Conservation (phyloP, 2,888 invertebrate species). For the Aspidiotus rigidus region DNA sequence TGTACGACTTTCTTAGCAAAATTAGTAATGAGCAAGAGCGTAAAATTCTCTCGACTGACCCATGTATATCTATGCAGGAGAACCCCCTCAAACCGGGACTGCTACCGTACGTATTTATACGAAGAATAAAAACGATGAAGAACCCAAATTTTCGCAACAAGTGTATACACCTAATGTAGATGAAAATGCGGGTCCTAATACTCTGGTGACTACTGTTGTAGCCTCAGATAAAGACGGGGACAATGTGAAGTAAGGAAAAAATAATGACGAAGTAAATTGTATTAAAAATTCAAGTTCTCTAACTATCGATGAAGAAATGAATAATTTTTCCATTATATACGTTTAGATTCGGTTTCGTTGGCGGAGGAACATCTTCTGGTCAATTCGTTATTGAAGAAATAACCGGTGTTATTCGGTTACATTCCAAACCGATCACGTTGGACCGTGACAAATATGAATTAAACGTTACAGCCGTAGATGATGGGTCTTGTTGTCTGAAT, state of each 20-base stretch:
- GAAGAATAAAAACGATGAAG: constrained; percentile 97
- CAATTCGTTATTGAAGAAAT: constrained; percentile 93
- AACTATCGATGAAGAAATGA: neutral
- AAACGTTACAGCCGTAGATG: constrained; percentile 95
- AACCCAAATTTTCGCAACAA: constrained; percentile 92
- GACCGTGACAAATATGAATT: constrained; percentile 91
- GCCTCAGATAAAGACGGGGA: constrained; percentile 97
- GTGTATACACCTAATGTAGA: constrained; percentile 94
- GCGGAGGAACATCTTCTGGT: constrained; percentile 79
- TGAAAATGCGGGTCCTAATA: constrained; percentile 90
- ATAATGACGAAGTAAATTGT: neutral
- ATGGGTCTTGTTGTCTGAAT: constrained; percentile 91
- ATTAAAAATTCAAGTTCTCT: neutral
- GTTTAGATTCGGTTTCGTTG: constrained; percentile 59
- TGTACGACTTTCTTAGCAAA: neutral
- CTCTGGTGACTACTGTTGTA: constrained; percentile 89
- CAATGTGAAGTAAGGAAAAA: constrained; percentile 72
- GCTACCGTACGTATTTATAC: constrained; percentile 92
- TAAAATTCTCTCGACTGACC: neutral
- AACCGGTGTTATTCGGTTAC: constrained; percentile 84
- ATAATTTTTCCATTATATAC: neutral
- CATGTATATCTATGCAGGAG: constrained; percentile 48
- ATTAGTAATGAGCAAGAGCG: neutral
- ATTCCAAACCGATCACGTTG: constrained; percentile 73
- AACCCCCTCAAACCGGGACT: constrained; percentile 81